Percentiles rank a stretch among this genome's conserved stretches.
Conservation (phyloP, 2,888 invertebrate species). For the Lamellibrachia satsuma region DNA sequence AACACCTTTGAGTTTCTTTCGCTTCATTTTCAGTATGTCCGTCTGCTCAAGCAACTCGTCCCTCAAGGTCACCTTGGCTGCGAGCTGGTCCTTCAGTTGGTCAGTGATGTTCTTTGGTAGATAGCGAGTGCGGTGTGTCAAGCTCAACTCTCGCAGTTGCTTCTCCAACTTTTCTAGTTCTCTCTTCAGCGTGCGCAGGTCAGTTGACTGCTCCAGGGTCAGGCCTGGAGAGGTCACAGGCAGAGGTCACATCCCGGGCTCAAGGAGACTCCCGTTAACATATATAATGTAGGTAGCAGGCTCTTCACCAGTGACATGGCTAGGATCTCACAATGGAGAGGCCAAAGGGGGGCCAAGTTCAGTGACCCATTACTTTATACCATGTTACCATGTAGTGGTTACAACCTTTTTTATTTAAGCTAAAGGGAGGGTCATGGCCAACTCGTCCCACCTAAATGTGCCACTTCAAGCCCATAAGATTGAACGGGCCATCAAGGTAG, state of each 20-base stretch:
- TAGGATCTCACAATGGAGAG: no score
- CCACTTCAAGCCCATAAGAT: no score
- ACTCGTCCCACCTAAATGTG: no score
- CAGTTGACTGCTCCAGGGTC: conserved; percentile 59
- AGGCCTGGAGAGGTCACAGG: conserved; percentile 48
- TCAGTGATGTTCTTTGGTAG: conserved; percentile 33
- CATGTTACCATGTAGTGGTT: no score
- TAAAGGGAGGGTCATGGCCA: no score
- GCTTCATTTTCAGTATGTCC: conserved; percentile 53
- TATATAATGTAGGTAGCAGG: no score
- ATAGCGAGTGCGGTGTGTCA: conserved; percentile 57
- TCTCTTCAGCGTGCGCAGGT: conserved; percentile 51
- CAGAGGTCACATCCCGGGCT: background rate
- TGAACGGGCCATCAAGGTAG: no score
- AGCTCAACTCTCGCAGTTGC: conserved; percentile 58
- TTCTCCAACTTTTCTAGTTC: conserved; percentile 57
- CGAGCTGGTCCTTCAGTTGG: conserved; percentile 43
- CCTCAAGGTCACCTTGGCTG: conserved; percentile 51
- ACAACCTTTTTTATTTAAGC: no score
- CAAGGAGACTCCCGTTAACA: no score
- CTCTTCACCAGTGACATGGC: no score
- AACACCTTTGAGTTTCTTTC: conserved; percentile 58
- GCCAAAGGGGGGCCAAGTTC: no score
- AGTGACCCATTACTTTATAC: no score
- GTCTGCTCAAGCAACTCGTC: conserved; percentile 56